These are phyloP conservation scores for Popillia japonica DNA, from an alignment of 1,140 invertebrate genomes.

Conservation along the genomic window DNA sequence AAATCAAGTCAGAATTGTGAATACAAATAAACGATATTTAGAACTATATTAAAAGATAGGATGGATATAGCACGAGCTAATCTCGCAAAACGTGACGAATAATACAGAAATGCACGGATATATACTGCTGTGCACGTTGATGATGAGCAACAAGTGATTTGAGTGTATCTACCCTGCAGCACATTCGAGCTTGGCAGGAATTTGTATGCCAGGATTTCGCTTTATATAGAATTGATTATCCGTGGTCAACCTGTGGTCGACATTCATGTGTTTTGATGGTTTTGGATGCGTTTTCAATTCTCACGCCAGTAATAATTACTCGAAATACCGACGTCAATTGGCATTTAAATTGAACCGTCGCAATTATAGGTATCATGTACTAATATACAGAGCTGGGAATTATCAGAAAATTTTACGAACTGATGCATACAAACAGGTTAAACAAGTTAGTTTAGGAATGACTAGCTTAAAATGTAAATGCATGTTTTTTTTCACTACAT, in stretches of 20 bases:
- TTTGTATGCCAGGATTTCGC: constrained; percentile 15
- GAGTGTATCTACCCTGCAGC: constrained; percentile 18
- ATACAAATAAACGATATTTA: constrained; percentile 2
- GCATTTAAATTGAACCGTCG: background rate
- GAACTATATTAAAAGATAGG: background rate
- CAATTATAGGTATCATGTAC: background rate
- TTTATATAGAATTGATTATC: constrained; percentile 31
- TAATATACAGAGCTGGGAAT: no score
- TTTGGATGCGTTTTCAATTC: constrained; percentile 24
- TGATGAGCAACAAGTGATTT: constrained; percentile 30
- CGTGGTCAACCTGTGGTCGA: constrained; percentile 28
- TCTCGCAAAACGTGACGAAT: no score
- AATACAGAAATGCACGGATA: background rate
- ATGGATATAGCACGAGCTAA: background rate
- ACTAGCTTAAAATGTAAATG: no score
- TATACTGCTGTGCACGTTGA: background rate
- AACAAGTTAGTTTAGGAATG: no score
- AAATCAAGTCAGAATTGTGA: background rate
- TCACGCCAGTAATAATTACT: constrained; percentile 20
- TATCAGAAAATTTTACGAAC: no score
- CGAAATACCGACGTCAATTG: constrained; percentile 22
- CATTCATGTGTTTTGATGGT: constrained; percentile 35
- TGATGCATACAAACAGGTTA: no score
- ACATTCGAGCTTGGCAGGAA: constrained; percentile 15
- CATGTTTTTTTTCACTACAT: no score